Percentiles rank a stretch among this genome's conserved stretches.
Evolutionary conservation across 2,888 invertebrate genomes (phyloP).

Genomic region (Caenorhabditis wallacei): DNA sequence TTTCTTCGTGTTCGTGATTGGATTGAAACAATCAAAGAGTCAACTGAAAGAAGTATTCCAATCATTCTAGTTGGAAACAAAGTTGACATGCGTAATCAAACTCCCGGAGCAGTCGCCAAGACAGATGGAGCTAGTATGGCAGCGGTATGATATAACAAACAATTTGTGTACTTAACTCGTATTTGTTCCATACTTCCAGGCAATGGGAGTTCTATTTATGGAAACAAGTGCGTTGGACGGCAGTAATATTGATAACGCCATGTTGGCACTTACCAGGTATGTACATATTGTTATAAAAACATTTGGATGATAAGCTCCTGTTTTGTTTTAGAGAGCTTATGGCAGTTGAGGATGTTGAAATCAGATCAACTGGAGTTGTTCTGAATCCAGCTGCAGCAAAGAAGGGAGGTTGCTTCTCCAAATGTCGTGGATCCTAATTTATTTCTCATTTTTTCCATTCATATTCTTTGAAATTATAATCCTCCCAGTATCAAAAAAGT

Average conservation of each 20-base stretch:
- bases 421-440: conserved; percentile 64
- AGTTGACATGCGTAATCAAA: conserved; percentile 85
- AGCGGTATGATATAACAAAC: conserved; percentile 62
- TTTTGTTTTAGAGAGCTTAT: conserved; percentile 74
- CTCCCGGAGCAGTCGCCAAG: conserved; percentile 71
- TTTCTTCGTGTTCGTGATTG: conserved; percentile 87
- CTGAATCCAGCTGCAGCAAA: conserved; percentile 68
- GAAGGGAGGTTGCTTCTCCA: conserved; percentile 73
- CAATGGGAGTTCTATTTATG: conserved; percentile 77
- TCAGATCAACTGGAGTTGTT: conserved; percentile 75
- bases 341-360: conserved; percentile 79
- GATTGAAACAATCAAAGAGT: conserved; percentile 86
- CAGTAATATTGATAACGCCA: conserved; percentile 77
- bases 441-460: neutral
- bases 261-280: conserved; percentile 78
- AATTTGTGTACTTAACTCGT: conserved; percentile 11
- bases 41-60: conserved; percentile 85
- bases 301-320: neutral
- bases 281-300: neutral
- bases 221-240: conserved; percentile 81
- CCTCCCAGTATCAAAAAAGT: neutral
- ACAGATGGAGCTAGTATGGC: conserved; percentile 74
- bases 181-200: conserved; percentile 56
- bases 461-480: neutral
- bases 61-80: conserved; percentile 87